phyloP scores from a whole-genome alignment of 2,797 vertebrate species.

The Spheniscus humboldti region DNA sequence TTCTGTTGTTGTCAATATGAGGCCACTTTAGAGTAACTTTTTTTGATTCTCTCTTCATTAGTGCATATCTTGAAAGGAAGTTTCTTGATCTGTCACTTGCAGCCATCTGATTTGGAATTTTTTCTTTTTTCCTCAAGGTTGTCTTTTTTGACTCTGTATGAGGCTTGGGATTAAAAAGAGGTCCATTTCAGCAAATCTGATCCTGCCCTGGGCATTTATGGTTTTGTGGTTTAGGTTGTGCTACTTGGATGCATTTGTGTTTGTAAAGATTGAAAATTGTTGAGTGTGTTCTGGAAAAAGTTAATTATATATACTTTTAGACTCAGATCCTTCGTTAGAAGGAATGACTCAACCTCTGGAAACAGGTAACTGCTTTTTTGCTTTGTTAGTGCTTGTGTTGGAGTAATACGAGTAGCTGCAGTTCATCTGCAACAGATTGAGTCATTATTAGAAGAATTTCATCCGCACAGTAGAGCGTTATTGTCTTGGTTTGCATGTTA shows the following conservation, averaged over 20 bases:
- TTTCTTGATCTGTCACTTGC: background rate
- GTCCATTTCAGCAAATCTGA: background rate
- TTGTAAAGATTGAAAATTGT: background rate
- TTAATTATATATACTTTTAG: background rate
- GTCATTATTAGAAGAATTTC: background rate
- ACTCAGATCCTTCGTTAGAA: slow-evolving; percentile 26
- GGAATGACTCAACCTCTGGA: background rate
- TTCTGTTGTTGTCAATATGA: background rate
- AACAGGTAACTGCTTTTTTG: slow-evolving; percentile 30
- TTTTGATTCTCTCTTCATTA: background rate
- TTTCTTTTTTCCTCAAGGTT: background rate
- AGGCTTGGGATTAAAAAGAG: background rate
- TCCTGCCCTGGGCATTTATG: background rate
- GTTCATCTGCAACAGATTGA: background rate
- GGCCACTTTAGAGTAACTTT: background rate
- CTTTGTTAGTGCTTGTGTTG: background rate
- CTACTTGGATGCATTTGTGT: background rate
- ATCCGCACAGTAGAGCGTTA: background rate
- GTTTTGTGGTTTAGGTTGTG: slow-evolving; percentile 25
- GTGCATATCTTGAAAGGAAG: background rate
- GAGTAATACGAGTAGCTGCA: background rate
- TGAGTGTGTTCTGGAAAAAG: background rate
- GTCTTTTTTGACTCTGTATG: background rate
- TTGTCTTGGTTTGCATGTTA: background rate
- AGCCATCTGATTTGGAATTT: background rate